Conservation (phyloP, 2,113 vertebrate genomes). For the Rhynchomys soricoides region DNA sequence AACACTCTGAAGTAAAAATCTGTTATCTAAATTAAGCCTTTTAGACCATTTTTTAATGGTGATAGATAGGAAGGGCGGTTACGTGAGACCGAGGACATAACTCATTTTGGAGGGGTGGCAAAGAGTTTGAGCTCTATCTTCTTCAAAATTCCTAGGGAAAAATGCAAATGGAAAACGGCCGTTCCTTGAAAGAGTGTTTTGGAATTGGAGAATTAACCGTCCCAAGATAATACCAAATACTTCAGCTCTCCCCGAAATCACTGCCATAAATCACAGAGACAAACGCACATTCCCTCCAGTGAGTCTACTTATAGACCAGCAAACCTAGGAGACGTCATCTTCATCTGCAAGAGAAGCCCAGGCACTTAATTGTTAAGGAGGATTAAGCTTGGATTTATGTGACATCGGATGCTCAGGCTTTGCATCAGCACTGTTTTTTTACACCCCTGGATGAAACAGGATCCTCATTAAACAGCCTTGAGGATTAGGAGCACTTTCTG, state of each 20-base stretch:
- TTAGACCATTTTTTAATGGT: conserved; percentile 60
- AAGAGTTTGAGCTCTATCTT: conserved; percentile 63
- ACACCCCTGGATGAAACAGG: neutral
- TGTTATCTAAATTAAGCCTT: conserved; percentile 71
- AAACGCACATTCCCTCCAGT: neutral
- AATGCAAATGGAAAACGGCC: conserved; percentile 51
- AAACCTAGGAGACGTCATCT: neutral
- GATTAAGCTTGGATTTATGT: neutral
- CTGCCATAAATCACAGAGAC: conserved; percentile 15
- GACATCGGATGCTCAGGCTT: neutral
- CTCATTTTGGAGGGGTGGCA: conserved; percentile 57
- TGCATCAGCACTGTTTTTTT: neutral
- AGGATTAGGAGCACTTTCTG: neutral
- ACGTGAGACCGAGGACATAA: conserved; percentile 68
- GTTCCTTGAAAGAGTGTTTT: conserved; percentile 58
- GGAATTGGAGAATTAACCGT: conserved; percentile 59
- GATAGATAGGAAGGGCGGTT: conserved; percentile 72
- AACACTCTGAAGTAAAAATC: conserved; percentile 43
- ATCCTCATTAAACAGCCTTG: neutral
- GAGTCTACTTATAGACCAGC: neutral
- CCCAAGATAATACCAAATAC: conserved; percentile 21
- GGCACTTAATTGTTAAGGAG: conserved; percentile 54
- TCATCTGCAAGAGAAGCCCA: neutral
- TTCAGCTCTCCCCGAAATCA: neutral
- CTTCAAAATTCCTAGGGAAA: conserved; percentile 65